Base-by-base conservation (phyloP, 1,140 invertebrate genomes). In the Mya arenaria region DNA sequence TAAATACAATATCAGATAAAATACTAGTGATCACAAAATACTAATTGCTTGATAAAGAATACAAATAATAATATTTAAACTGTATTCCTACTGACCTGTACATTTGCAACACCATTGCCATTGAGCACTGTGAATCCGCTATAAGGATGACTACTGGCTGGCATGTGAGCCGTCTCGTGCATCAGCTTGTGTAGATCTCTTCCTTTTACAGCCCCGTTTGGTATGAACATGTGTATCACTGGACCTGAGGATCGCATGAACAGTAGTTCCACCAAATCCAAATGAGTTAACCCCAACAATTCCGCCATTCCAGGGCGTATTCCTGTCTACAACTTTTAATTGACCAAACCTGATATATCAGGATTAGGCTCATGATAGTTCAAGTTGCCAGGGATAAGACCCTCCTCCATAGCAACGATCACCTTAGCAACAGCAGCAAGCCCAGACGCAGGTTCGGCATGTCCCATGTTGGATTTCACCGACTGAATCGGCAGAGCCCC, bases 391-490 rank as follows among this genome's bases (percentile, higher is more conserved):
- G 98, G 98, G 83, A 99, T 97, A 1, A 96, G 91, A 34, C 96
- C 96, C 32, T 94, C 89, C 92, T 99, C 97, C 96, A 99, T 98
- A 2, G 97, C 96, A 65, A 99, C 95, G 1, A 99, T 85, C 0
- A 97, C 94, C 92, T 99, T 99, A 1, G 96, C 96, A 60, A 99
- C 93, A 0, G 97, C 96, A 89, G 97, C 97, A 0, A 98, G 90
- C 41, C 97, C 97, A 84, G 44, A 99, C 0, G 97, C 97, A 5
- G 97, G 96, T 92, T 99, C 98, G 4, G 97, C 96, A 89, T 99
- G 98, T 0, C 98, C 98, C 97, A 99, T 98, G 92, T 99, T 99
- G 1, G 97, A 98, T 91, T 99, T 99, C 0, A 99, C 96, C 0
- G 98, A 98, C 4, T 98, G 98, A 89, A 99, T 96, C 1, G 98